phyloP scores from a whole-genome alignment of 1,140 invertebrate genomes.

The Anoplolepis gracilipes region DNA sequence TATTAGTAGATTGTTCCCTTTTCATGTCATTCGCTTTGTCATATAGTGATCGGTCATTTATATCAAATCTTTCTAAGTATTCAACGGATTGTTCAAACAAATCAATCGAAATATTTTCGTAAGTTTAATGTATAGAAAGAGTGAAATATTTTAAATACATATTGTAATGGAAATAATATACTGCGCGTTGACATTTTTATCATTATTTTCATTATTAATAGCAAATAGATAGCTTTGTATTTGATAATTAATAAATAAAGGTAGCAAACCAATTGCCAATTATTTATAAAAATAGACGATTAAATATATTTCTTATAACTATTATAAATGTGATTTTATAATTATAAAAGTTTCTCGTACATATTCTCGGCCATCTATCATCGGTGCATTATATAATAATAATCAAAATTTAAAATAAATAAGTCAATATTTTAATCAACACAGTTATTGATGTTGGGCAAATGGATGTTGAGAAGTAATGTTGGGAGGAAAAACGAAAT shows the following conservation, averaged over 20 bases:
- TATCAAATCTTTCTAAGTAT: not conserved
- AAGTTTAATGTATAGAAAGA: conserved; percentile 20
- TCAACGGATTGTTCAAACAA: not conserved
- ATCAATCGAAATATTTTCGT: not conserved
- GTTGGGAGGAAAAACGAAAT: conserved; percentile 14
- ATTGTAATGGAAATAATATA: not conserved
- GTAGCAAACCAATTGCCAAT: not conserved
- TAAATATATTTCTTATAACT: not conserved
- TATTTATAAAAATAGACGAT: not conserved
- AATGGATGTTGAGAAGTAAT: conserved; percentile 34
- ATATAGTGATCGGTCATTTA: not conserved
- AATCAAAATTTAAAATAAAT: conserved; percentile 2
- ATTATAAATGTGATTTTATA: no score
- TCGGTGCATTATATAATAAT: not conserved
- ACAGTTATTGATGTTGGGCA: conserved; percentile 37
- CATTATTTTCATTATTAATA: not conserved
- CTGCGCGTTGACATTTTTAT: not conserved
- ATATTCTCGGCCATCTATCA: not conserved
- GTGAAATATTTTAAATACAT: not conserved
- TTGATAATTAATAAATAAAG: not conserved
- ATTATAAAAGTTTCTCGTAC: not conserved
- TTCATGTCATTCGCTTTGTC: not conserved
- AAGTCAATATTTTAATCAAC: conserved; percentile 1
- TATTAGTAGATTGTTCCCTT: not conserved
- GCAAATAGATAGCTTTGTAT: not conserved